Base-by-base conservation (phyloP, 2,797 vertebrate species). In the Danio tinwini region DNA sequence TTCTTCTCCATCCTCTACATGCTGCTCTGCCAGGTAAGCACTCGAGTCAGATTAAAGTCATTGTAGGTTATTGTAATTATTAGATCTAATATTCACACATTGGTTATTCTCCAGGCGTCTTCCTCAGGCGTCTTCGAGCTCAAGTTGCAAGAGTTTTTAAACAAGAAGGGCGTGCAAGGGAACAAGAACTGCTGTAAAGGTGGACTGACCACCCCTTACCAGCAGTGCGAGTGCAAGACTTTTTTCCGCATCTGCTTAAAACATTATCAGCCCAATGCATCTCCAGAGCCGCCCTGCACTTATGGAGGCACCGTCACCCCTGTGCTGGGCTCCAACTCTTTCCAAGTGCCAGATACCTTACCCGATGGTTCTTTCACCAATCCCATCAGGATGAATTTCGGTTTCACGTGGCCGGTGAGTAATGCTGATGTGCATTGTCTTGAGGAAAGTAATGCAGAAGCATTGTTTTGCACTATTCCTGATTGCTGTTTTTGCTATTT, bases 371-470 rank as follows among this genome's bases (percentile, higher is more conserved):
- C 94, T 42, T 98, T 98, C 91, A 94, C 84, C 89, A 99, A 97
- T 86, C 97, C 97, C 53, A 92, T 98, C 88, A 92, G 94, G 87
- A 96, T 98, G 80, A 95, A 96, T 82, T 96, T 98, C 78, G 96
- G 96, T 83, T 98, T 98, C 94, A 98, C 97, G 88, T 98, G 97
- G 97, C 97, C 97, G 88, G 97, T 98, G 90, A 97, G 96, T 92
- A 53, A 16, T 9, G 10, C 9, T 42, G 9, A 19, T 37, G 64
- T 37, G 64, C 16, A 76, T n/a, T 19, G 53, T 37, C 58, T 16
- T 16, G 0, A 9, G 52, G 37, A 63, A n/a, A 29, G 39, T 14
- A 14, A 12, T 69, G 37, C 6, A 40, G 21, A 16, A 37, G 70
- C 82, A 84, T 82, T 87, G 86, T 82, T 88, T 88, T 87, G 17